These are phyloP conservation scores for Conistra vaccinii DNA, from an alignment of 2,888 invertebrate genomes.

Conservation along the genomic window DNA sequence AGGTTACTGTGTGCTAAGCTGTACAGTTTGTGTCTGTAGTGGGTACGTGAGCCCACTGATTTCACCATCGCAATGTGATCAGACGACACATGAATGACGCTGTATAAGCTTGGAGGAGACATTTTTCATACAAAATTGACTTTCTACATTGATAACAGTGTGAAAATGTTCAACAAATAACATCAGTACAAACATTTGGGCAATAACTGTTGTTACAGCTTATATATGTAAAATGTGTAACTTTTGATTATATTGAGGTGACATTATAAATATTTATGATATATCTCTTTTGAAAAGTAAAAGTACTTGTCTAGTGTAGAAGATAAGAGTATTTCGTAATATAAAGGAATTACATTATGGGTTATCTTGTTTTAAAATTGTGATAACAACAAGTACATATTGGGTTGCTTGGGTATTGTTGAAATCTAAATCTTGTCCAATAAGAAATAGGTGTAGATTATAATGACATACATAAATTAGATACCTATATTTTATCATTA, in stretches of 20 bases:
- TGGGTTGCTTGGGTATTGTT: constrained; percentile 37
- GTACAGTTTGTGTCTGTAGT: constrained; percentile 49
- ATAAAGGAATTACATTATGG: constrained; percentile 47
- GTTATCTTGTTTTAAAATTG: constrained; percentile 61
- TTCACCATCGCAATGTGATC: constrained; percentile 86
- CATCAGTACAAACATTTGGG: constrained; percentile 22
- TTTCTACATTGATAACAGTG: constrained; percentile 50
- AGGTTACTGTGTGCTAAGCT: constrained; percentile 27
- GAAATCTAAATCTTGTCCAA: constrained; percentile 41
- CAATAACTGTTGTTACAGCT: constrained; percentile 7
- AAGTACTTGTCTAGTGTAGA: constrained; percentile 47
- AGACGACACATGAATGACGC: constrained; percentile 75
- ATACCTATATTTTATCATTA: constrained; percentile 1
- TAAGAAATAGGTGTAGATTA: constrained; percentile 43
- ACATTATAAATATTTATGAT: constrained; percentile 52
- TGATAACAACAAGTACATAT: constrained; percentile 59
- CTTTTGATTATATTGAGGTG: constrained; percentile 40
- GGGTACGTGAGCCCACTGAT: constrained; percentile 81
- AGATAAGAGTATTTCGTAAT: constrained; percentile 62
- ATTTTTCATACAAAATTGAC: constrained; percentile 55
- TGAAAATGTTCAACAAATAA: constrained; percentile 25
- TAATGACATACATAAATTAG: constrained; percentile 19
- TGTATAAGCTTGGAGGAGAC: constrained; percentile 67
- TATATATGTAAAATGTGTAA: constrained; percentile 5
- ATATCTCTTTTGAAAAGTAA: constrained; percentile 61